phyloP scores from a whole-genome alignment of 2,888 invertebrate genomes.

The Ophion obscuratus region DNA sequence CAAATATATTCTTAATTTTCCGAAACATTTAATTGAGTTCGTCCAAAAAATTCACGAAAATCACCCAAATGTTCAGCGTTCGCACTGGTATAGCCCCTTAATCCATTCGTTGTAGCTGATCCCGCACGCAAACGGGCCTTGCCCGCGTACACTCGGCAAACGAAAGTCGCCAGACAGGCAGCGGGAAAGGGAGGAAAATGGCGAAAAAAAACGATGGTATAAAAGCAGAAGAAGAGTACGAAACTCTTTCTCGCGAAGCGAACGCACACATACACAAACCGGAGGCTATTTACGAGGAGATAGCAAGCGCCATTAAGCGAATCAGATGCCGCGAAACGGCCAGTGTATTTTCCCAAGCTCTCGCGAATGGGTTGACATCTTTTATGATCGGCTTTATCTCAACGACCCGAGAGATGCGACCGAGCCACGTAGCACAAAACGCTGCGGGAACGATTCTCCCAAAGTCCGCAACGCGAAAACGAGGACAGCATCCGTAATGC shows the following conservation, averaged over 20 bases:
- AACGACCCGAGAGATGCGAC: constrained; percentile 56
- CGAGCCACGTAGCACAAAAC: constrained; percentile 50
- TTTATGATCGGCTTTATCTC: constrained; percentile 71
- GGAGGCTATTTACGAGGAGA: constrained; percentile 69
- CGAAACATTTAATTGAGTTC: too few species aligned
- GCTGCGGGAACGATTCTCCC: constrained; percentile 62
- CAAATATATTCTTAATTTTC: too few species aligned
- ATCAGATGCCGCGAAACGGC: constrained; percentile 71
- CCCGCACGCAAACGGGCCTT: constrained; percentile 25
- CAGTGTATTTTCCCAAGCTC: constrained; percentile 68
- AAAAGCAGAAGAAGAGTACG: constrained; percentile 16
- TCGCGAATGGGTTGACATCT: constrained; percentile 71
- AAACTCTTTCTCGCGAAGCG: constrained; percentile 1
- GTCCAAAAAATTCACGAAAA: too few species aligned
- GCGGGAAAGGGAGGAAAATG: background rate
- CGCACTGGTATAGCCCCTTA: background rate
- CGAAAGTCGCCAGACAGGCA: constrained; percentile 1
- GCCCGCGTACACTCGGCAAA: background rate
- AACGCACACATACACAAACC: constrained; percentile 21
- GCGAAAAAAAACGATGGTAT: background rate
- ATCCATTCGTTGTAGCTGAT: constrained; percentile 44
- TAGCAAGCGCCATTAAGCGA: constrained; percentile 69
- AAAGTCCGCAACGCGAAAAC: constrained; percentile 42
- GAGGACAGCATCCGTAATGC: constrained; percentile 45
- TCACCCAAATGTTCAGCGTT: too few species aligned